Conservation (phyloP, 2,113 vertebrate species). For the Zootoca vivipara region DNA sequence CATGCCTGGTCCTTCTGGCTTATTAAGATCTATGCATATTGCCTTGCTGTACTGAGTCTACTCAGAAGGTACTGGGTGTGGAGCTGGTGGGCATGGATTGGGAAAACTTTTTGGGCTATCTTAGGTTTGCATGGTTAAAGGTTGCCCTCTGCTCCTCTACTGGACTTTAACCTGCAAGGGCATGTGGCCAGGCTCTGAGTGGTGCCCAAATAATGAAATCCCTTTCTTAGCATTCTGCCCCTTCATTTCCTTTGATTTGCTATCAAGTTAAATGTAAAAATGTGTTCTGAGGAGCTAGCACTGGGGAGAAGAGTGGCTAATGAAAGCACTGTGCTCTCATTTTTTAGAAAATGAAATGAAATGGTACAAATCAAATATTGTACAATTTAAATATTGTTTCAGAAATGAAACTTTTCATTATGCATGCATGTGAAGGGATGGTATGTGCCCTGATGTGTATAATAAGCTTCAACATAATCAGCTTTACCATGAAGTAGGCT, state of each 20-base stretch:
- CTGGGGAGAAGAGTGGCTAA: not conserved
- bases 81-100: not conserved
- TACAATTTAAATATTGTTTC: constrained; percentile 55
- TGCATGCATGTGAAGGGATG: constrained; percentile 49
- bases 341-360: not conserved
- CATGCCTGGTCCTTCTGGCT: not conserved
- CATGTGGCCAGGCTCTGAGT: not conserved
- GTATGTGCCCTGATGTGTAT: constrained; percentile 56
- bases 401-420: constrained; percentile 50
- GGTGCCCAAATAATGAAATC: not conserved
- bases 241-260: not conserved
- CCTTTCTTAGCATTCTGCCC: not conserved
- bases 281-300: not conserved
- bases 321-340: constrained; percentile 39
- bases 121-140: not conserved
- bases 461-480: constrained; percentile 39
- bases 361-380: constrained; percentile 50
- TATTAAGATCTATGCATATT: not conserved
- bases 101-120: not conserved
- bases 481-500: not conserved
- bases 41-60: not conserved
- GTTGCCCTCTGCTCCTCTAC: not conserved
- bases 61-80: not conserved
- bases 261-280: not conserved
- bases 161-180: not conserved